Evolutionary conservation across 2,888 invertebrate genomes (phyloP), one percentile per base, ranked within the genome.

Genomic region (Synergus gifuensis): DNA sequence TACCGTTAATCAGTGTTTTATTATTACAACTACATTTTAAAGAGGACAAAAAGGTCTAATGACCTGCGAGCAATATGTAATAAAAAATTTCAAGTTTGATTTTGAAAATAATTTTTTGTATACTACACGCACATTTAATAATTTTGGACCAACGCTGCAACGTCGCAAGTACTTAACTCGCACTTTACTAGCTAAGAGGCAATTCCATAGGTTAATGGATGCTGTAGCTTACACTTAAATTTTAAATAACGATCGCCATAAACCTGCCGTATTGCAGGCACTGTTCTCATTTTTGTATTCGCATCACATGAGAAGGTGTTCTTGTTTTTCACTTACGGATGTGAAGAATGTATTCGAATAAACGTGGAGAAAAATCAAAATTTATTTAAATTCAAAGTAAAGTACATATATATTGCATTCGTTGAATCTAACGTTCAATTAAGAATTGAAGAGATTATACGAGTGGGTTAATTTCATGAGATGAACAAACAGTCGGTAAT

Each of bases 401-500:
- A 16, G 16, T 14, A 11, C 14, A 46, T 42, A 42, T 9, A 46
- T 8, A 42, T 9, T 9, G 42, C 42, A 14, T 49, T 16, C 5
- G 16, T 49, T 49, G 5, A 49, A 49, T 49, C 5, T 49, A 49
- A 0, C 5, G 16, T 49, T 4, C 14, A 49, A 49, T 49, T 14
- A 49, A 16, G 4, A 49, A 49, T 49, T 49, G 16, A 5, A 49
- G 16, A 3, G 16, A 49, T 49, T 42, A 58, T 18, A 9, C 18
- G 18, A 66, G n/a, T 66, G 1, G 42, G 11, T 44, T 18, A n/a
- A 16, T 49, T 46, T 69, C 9, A 16, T 46, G 14, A 22, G 42
- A 46, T 9, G 64, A 64, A n/a, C 42, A 46, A 67, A 67, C 49
- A 49, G 60, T 60, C 49, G 49, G 69, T 14, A 69, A 69, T 54